phyloP scores from a whole-genome alignment of 2,888 invertebrate genomes.

The Amphipoea lucens region DNA sequence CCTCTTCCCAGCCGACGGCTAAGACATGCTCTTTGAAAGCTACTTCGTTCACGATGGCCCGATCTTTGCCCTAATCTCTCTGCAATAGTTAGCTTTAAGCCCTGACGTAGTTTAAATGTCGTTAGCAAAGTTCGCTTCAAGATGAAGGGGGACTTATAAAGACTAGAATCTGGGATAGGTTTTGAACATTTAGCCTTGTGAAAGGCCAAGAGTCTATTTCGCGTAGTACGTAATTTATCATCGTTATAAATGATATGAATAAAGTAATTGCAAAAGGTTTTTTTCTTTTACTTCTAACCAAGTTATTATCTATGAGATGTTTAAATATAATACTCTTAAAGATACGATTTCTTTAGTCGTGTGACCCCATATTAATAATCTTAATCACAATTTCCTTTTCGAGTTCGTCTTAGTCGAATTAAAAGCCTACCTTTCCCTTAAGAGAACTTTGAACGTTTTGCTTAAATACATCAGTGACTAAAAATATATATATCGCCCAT shows the following conservation, averaged over 20 bases:
- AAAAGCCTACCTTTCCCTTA: not conserved
- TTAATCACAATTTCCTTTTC: not conserved
- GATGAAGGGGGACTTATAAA: slow-evolving; percentile 36
- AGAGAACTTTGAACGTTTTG: not conserved
- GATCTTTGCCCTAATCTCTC: slow-evolving; percentile 45
- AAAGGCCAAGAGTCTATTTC: not conserved
- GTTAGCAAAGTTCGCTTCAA: slow-evolving; percentile 46
- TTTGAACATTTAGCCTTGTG: slow-evolving; percentile 3
- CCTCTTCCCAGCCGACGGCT: not conserved
- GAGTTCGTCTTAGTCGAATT: fast-evolving
- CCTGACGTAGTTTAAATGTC: slow-evolving; percentile 42
- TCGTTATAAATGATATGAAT: not conserved
- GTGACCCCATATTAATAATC: not conserved
- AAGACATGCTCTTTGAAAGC: slow-evolving; percentile 1
- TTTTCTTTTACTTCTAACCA: no score
- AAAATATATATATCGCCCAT: not conserved
- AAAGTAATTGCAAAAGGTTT: not conserved
- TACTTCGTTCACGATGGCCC: not conserved
- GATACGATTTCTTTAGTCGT: not conserved
- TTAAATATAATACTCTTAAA: not conserved
- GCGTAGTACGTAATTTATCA: not conserved
- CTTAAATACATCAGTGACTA: not conserved
- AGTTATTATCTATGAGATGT: not conserved
- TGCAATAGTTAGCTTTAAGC: slow-evolving; percentile 41
- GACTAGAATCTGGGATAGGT: slow-evolving; percentile 21